Conservation (phyloP, 2,888 invertebrate genomes). For the Dryobota labecula region DNA sequence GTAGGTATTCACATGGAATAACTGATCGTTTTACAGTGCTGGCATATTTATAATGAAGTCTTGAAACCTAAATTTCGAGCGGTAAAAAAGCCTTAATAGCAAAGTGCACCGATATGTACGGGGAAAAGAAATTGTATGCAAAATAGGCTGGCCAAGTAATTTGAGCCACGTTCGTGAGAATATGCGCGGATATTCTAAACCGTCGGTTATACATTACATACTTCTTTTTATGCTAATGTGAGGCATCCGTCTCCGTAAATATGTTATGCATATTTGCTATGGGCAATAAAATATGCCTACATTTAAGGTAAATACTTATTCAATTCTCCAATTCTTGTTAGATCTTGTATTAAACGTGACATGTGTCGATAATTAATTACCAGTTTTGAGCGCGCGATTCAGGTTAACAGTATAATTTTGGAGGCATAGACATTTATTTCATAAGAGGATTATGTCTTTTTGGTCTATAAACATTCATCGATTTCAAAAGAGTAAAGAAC, state of each 20-base stretch:
- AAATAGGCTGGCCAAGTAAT: conserved; percentile 71
- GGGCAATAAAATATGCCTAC: conserved; percentile 51
- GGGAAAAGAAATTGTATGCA: conserved; percentile 71
- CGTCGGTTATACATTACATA: conserved; percentile 66
- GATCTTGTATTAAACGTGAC: conserved; percentile 10
- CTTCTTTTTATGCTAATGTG: conserved; percentile 75
- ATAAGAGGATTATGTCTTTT: not conserved
- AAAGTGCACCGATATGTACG: conserved; percentile 65
- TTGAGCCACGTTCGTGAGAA: conserved; percentile 75
- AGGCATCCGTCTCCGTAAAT: conserved; percentile 69
- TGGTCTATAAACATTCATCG: not conserved
- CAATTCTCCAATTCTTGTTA: conserved; percentile 27
- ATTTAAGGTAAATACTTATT: conserved; percentile 43
- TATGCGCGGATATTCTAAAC: conserved; percentile 72
- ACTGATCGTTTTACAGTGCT: conserved; percentile 56
- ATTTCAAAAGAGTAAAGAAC: conserved; percentile 6
- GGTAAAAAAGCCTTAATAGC: conserved; percentile 60
- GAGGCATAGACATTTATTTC: not conserved
- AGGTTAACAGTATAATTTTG: not conserved
- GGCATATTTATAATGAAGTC: conserved; percentile 61
- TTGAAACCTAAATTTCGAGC: conserved; percentile 62
- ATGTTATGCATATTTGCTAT: conserved; percentile 68
- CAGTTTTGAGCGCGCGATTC: not conserved
- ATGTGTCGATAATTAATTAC: not conserved
- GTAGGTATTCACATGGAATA: conserved; percentile 51